phyloP scores from a whole-genome alignment of 2,113 vertebrate genomes.

The Hemichromis elongatus region DNA sequence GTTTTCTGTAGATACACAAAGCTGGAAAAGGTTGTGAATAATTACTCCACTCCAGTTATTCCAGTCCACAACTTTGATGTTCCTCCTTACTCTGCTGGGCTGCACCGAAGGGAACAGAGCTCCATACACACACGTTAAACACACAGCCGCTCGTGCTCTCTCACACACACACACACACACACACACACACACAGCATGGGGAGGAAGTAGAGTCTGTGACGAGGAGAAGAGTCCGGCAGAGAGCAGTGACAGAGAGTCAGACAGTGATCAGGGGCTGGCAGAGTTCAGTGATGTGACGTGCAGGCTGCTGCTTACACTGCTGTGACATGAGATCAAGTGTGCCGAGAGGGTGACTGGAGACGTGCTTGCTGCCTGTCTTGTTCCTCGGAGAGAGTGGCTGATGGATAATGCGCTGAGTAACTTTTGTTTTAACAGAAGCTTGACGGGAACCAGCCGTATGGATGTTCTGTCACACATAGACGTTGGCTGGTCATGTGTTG shows the following conservation, averaged over 20 bases:
- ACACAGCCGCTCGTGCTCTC: background rate
- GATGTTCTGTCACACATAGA: background rate
- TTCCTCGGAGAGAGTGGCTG: background rate
- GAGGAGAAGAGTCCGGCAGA: constrained; percentile 10
- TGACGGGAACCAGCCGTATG: background rate
- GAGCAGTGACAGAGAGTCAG: constrained; percentile 16
- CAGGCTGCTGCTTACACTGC: constrained; percentile 1
- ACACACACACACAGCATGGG: constrained; percentile 7
- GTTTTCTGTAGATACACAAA: background rate
- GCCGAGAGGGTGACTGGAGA: constrained; percentile 16
- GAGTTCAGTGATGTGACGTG: constrained; percentile 38
- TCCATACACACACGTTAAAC: background rate
- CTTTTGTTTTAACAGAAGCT: constrained; percentile 13
- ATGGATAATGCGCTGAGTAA: constrained; percentile 22
- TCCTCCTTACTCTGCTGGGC: constrained; percentile 36
- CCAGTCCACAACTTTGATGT: constrained; percentile 44
- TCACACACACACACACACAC: background rate
- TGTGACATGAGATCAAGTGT: constrained; percentile 27
- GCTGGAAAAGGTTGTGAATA: background rate
- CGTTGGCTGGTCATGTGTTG: background rate
- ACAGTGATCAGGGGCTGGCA: constrained; percentile 18
- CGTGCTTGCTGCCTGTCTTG: background rate
- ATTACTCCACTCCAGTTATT: constrained; percentile 55
- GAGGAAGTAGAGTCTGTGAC: constrained; percentile 63
- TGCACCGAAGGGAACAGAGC: constrained; percentile 40